Conservation (phyloP, 2,888 invertebrate species). For the Mythimna ferrago region DNA sequence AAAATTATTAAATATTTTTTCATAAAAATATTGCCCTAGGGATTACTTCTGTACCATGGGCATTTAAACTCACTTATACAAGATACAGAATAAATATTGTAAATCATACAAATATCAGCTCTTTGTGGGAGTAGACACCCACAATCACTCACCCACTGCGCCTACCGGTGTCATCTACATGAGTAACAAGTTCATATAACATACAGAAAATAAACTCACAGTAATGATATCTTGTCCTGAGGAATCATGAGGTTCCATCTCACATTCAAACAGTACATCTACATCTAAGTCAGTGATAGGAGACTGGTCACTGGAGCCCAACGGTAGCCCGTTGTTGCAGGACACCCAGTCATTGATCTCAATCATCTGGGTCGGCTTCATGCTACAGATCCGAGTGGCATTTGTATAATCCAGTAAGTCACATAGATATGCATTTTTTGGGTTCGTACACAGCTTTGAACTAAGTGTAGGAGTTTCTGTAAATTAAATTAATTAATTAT, state of each 20-base stretch:
- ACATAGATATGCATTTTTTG: conserved; percentile 90
- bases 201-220: conserved; percentile 69
- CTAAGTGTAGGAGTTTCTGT: conserved; percentile 89
- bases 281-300: conserved; percentile 82
- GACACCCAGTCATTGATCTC: conserved; percentile 87
- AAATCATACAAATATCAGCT: too few relatives aligned
- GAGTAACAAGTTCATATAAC: too few relatives aligned
- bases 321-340: conserved; percentile 82
- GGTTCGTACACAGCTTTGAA: conserved; percentile 90
- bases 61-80: too few relatives aligned
- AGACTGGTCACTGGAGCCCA: conserved; percentile 80
- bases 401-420: conserved; percentile 90
- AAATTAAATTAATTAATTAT: conserved; percentile 64
- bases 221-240: conserved; percentile 75
- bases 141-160: too few relatives aligned
- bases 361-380: conserved; percentile 87
- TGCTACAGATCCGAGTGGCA: conserved; percentile 86
- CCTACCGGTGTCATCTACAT: not conserved
- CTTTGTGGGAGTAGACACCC: too few relatives aligned
- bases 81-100: too few relatives aligned
- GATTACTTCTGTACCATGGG: too few relatives aligned
- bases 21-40: too few relatives aligned
- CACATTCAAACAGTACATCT: conserved; percentile 86
- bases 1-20: not conserved
- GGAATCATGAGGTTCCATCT: conserved; percentile 85